phyloP scores from a whole-genome alignment of 2,113 vertebrate species.

The Ornithorhynchus anatinus region DNA sequence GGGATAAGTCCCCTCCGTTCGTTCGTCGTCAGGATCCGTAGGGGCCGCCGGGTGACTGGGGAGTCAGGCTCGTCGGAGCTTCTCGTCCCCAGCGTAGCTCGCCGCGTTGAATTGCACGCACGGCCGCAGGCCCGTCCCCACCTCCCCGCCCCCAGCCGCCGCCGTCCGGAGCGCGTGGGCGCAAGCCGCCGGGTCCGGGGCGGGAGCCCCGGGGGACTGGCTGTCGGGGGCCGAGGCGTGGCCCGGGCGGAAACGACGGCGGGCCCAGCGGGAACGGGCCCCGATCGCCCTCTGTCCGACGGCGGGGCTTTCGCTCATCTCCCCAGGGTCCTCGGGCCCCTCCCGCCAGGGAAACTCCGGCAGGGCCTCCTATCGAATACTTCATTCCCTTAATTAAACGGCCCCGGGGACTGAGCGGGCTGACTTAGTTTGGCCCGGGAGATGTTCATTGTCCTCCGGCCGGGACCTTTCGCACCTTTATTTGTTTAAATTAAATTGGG shows the following conservation, averaged over 20 bases:
- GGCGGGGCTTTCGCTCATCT: constrained; percentile 27
- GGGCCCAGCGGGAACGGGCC: constrained; percentile 31
- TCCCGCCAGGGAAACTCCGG: constrained; percentile 13
- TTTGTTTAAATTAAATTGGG: constrained; percentile 65
- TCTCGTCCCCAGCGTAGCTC: constrained; percentile 31
- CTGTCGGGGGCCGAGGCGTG: no score
- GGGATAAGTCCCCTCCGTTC: constrained; percentile 38
- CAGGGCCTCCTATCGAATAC: constrained; percentile 38
- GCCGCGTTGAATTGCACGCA: constrained; percentile 33
- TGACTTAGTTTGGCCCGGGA: constrained; percentile 54
- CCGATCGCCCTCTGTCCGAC: constrained; percentile 36
- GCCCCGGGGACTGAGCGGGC: constrained; percentile 50
- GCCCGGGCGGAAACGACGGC: neutral
- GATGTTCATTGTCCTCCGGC: constrained; percentile 50
- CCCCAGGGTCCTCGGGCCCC: neutral
- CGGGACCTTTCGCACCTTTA: constrained; percentile 58
- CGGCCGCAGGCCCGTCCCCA: no score
- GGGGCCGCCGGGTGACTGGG: constrained; percentile 9
- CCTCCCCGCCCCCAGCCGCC: constrained; percentile 20
- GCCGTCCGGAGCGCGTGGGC: constrained; percentile 11
- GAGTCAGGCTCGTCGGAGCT: constrained; percentile 32
- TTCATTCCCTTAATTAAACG: constrained; percentile 51
- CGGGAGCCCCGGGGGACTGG: constrained; percentile 10
- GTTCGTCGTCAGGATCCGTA: constrained; percentile 32
- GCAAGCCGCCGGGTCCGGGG: constrained; percentile 28